Evolutionary conservation across 2,888 invertebrate species (phyloP).

Genomic region (Graphium colonna): DNA sequence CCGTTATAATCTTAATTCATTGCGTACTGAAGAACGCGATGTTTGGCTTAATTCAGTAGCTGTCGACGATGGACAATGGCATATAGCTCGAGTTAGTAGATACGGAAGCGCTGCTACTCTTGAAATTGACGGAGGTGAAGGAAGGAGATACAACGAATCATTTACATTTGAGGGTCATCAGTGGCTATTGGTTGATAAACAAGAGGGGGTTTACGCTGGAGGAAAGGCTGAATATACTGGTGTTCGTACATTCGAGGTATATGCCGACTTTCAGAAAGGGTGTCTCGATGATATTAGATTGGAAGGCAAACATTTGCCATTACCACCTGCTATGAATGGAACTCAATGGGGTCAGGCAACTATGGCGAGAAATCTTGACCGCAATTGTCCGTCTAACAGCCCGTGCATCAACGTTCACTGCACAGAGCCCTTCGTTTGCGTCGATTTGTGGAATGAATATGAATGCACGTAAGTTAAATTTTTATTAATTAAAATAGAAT

Average conservation of each 20-base stretch:
- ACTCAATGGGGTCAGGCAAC: conserved; percentile 98
- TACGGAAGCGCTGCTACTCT: conserved; percentile 96
- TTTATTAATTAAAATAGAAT: conserved; percentile 3
- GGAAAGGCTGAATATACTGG: conserved; percentile 97
- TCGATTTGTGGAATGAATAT: conserved; percentile 98
- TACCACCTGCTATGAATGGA: conserved; percentile 96
- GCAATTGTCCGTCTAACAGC: conserved; percentile 96
- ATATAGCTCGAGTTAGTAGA: conserved; percentile 93
- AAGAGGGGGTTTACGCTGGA: conserved; percentile 96
- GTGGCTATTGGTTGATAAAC: conserved; percentile 94
- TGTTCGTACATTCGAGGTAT: conserved; percentile 95
- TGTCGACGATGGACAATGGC: conserved; percentile 98
- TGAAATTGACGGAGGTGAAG: conserved; percentile 97
- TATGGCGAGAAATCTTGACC: conserved; percentile 94
- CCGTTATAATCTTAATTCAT: conserved; percentile 94
- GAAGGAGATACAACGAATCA: conserved; percentile 94
- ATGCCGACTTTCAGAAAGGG: conserved; percentile 96
- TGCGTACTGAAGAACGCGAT: conserved; percentile 93
- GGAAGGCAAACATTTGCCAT: conserved; percentile 96
- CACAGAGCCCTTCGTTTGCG: conserved; percentile 95
- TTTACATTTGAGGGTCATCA: conserved; percentile 95
- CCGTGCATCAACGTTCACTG: conserved; percentile 97
- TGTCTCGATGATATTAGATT: conserved; percentile 86
- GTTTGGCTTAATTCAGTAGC: conserved; percentile 94
- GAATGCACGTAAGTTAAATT: conserved; percentile 96